A percentile compares a stretch with the other conserved stretches of the same genome.
These are phyloP conservation scores for Crioceris asparagi DNA, from an alignment of 2,888 invertebrate genomes.

Conservation along the genomic window DNA sequence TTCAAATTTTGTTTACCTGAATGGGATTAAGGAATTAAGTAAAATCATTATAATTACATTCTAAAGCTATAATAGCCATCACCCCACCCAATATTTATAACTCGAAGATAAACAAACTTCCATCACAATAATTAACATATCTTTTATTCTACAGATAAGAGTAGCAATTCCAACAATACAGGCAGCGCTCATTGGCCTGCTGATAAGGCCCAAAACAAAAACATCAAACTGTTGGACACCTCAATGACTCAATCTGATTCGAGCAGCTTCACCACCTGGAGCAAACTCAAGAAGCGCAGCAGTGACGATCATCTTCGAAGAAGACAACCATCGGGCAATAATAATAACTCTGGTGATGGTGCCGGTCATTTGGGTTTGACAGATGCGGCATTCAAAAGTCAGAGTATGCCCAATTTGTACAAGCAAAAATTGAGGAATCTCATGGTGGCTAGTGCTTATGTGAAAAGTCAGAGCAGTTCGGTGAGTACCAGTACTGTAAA, in stretches of 20 bases:
- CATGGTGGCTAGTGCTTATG: slow-evolving; percentile 25
- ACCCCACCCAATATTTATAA: no score
- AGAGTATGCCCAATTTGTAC: slow-evolving; percentile 68
- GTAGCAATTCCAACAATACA: slow-evolving; percentile 14
- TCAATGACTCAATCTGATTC: slow-evolving; percentile 85
- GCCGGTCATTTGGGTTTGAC: slow-evolving; percentile 46
- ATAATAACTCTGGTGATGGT: slow-evolving; percentile 44
- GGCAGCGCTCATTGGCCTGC: slow-evolving; percentile 30
- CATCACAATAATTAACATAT: no score
- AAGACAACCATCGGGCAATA: slow-evolving; percentile 62
- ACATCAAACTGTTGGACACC: slow-evolving; percentile 40
- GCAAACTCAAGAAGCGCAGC: slow-evolving; percentile 67
- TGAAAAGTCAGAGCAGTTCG: slow-evolving; percentile 48
- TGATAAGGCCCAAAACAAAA: slow-evolving; percentile 24
- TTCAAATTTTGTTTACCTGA: no score
- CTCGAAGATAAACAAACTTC: no score
- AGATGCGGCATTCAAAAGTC: slow-evolving; percentile 56
- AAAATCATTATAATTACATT: no score
- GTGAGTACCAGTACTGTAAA: no score
- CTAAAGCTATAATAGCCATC: no score
- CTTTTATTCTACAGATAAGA: slow-evolving; percentile 22
- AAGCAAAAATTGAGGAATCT: slow-evolving; percentile 37
- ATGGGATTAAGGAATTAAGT: no score
- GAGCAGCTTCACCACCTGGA: slow-evolving; percentile 75
- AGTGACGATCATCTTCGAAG: slow-evolving; percentile 53